Conservation (phyloP, 2,113 vertebrate species). For the Sander vitreus region DNA sequence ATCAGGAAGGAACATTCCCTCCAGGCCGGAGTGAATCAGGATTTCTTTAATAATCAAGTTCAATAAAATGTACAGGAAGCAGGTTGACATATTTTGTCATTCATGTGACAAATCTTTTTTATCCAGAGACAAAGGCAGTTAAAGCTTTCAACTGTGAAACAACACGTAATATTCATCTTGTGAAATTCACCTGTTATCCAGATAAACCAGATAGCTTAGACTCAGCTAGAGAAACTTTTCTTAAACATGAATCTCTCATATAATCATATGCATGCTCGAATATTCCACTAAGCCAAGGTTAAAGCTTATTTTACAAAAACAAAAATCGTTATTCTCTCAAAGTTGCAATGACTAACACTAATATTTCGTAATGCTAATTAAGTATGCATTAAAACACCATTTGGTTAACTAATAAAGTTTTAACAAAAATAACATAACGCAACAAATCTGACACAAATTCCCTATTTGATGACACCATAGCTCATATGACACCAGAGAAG, state of each 20-base stretch:
- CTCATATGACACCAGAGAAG: slow-evolving; percentile 83
- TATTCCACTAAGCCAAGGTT: background rate
- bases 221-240: background rate
- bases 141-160: background rate
- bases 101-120: background rate
- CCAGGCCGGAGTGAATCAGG: background rate
- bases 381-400: slow-evolving; percentile 15
- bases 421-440: slow-evolving; percentile 31
- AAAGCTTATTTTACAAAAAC: background rate
- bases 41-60: background rate
- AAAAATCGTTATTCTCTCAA: background rate
- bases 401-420: slow-evolving; percentile 25
- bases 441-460: slow-evolving; percentile 68
- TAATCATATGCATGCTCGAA: background rate
- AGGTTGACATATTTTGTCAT: background rate
- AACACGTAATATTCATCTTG: background rate
- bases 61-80: background rate
- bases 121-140: too few relatives aligned
- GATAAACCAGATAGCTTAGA: background rate
- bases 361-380: slow-evolving; percentile 24
- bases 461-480: slow-evolving; percentile 77
- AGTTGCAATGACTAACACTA: slow-evolving; percentile 46
- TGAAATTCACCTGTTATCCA: background rate
- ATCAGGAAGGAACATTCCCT: background rate
- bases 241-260: background rate